Evolutionary conservation across 2,113 vertebrate species (phyloP), one percentile per base, ranked within the genome.

Genomic region (Opisthocomus hoazin): DNA sequence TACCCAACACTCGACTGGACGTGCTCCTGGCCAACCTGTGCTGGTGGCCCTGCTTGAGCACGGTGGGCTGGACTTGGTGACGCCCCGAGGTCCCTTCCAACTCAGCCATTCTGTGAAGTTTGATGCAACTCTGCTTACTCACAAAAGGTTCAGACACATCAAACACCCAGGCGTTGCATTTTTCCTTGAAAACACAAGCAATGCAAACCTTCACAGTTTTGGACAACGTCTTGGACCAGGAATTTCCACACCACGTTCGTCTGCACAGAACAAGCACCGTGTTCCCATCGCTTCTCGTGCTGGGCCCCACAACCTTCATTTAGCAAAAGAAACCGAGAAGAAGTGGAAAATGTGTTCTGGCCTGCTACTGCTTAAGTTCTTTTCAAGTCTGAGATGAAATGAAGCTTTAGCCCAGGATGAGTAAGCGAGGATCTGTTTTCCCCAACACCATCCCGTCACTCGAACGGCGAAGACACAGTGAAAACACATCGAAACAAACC

Each of bases 241-340:
- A 76, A 73, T 34, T 81, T 24, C 32, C 48, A 27, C 14, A 22
- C 10, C 46, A 29, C 6, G 8, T 69, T 61, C 8, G 17, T 14
- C 46, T 37, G 27, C 15, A 17, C 36, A 50, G 50, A 60, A 36
- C 37, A 17, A 63, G n/a, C 0, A 15, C 1, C 14, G 43, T 7
- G 50, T 6, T 23, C 43, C 30, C 30, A 7, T 8, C 1, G 0
- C 39, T 57, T 24, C 68, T 26, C 68, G 24, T 1, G 22, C 32
- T 10, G 68, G 18, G 29, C 29, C 17, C n/a, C 22, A 29, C 43
- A n/a, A 43, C 5, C 2, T 37, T 5, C 39, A 27, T 77, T 63
- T 15, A 85, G 43, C n/a, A 21, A 22, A 61, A 37, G 3, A 9
- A 65, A 23, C 10, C 7, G 6, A 15, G 30, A 63, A 74, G 65